These are phyloP conservation scores for Atta cephalotes DNA, from an alignment of 1,140 invertebrate species.

Conservation along the genomic window DNA sequence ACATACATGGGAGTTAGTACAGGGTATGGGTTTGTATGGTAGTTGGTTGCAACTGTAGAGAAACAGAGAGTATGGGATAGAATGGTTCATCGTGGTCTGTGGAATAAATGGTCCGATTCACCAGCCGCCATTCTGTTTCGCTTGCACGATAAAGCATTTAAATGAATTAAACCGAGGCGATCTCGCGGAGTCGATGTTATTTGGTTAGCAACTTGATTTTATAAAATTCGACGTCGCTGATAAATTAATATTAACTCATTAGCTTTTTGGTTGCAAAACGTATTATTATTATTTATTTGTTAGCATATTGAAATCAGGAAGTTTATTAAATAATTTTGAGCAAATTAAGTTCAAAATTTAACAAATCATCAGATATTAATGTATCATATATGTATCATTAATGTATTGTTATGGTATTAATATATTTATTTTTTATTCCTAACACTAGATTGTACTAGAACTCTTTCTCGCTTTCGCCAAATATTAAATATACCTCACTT, in stretches of 20 bases:
- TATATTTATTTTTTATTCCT: too few species aligned
- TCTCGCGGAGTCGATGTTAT: slow-evolving; percentile 63
- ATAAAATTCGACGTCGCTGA: slow-evolving; percentile 34
- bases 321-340: neutral
- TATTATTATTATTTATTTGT: slow-evolving; percentile 15
- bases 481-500: too few species aligned
- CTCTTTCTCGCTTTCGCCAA: too few species aligned
- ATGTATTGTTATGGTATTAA: too few species aligned
- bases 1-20: slow-evolving; percentile 30
- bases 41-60: slow-evolving; percentile 62
- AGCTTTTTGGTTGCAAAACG: neutral
- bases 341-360: slow-evolving; percentile 26
- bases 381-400: too few species aligned
- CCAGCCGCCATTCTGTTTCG: slow-evolving; percentile 68
- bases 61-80: slow-evolving; percentile 43
- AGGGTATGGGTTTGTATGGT: slow-evolving; percentile 12
- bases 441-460: too few species aligned
- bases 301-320: neutral
- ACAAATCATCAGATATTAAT: neutral
- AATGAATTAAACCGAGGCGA: slow-evolving; percentile 80
- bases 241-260: slow-evolving; percentile 53
- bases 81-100: slow-evolving; percentile 75
- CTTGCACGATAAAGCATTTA: slow-evolving; percentile 82
- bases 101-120: slow-evolving; percentile 76
- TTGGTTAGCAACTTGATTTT: slow-evolving; percentile 59